These are phyloP conservation scores for Ptychoptera contaminata DNA, from an alignment of 2,888 invertebrate genomes.

Conservation along the genomic window DNA sequence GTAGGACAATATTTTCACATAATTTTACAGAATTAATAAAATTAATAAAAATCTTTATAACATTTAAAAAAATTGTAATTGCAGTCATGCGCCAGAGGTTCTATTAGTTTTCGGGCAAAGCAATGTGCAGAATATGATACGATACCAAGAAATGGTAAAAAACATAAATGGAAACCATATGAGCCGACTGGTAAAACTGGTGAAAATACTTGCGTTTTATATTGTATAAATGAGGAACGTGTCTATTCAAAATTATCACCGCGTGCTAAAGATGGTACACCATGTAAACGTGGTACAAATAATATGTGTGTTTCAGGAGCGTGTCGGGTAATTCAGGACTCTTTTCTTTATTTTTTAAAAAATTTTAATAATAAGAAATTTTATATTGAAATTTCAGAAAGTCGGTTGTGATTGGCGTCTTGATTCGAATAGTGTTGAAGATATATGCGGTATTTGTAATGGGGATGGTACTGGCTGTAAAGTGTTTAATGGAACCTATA, in stretches of 20 bases:
- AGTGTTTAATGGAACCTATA: slow-evolving; percentile 38
- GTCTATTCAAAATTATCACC: slow-evolving; percentile 41
- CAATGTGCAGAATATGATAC: slow-evolving; percentile 34
- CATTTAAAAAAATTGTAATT: slow-evolving; percentile 6
- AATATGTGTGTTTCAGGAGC: slow-evolving; percentile 47
- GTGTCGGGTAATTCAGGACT: slow-evolving; percentile 35
- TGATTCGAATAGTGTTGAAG: slow-evolving; percentile 46
- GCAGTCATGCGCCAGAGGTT: slow-evolving; percentile 30
- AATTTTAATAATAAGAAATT: background rate
- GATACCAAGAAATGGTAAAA: slow-evolving; percentile 31
- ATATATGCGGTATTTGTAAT: slow-evolving; percentile 50
- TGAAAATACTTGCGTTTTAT: slow-evolving; percentile 38
- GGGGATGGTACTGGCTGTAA: slow-evolving; percentile 51
- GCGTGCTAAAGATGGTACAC: slow-evolving; percentile 45
- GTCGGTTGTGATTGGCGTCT: slow-evolving; percentile 51
- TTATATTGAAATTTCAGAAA: slow-evolving; percentile 28
- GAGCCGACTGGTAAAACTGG: slow-evolving; percentile 25
- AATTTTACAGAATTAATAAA: no score
- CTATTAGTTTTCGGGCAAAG: slow-evolving; percentile 28
- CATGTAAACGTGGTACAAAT: slow-evolving; percentile 41
- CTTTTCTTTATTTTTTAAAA: background rate
- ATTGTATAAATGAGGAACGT: slow-evolving; percentile 42
- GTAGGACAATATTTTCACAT: slow-evolving; percentile 18
- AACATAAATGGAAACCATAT: slow-evolving; percentile 33
- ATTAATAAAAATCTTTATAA: background rate